These are phyloP conservation scores for Harmothoe impar DNA, from an alignment of 2,888 invertebrate species.

Conservation along the genomic window DNA sequence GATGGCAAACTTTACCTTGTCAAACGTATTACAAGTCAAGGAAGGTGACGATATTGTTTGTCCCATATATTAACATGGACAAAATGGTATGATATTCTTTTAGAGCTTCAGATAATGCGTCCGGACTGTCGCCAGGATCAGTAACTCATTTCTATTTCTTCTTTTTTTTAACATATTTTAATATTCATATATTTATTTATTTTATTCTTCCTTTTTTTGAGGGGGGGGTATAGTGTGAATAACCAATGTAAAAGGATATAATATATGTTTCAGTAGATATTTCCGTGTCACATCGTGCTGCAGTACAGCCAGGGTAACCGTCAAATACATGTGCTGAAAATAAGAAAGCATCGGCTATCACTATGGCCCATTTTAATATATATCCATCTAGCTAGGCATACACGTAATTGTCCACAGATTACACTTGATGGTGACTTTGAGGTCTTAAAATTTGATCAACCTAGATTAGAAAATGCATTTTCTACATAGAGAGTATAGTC, in stretches of 20 bases:
- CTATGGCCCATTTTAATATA: background rate
- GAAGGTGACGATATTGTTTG: background rate
- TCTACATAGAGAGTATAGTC: no score
- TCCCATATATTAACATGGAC: background rate
- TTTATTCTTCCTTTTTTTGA: no score
- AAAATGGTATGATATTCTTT: background rate
- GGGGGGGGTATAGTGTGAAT: background rate
- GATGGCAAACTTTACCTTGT: constrained; percentile 86
- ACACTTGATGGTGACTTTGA: no score
- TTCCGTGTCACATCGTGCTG: constrained; percentile 87
- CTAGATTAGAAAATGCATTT: no score
- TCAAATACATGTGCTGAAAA: constrained; percentile 84
- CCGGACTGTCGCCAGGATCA: no score
- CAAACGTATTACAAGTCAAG: constrained; percentile 76
- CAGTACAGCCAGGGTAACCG: constrained; percentile 87
- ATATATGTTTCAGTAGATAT: constrained; percentile 87
- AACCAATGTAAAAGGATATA: constrained; percentile 82
- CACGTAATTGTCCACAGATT: no score
- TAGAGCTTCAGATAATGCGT: no score
- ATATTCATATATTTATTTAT: no score
- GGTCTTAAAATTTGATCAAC: no score
- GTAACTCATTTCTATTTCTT: background rate
- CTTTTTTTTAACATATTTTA: no score
- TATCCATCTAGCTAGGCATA: background rate
- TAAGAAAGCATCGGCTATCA: no score